These are phyloP conservation scores for Micropterix aruncella DNA, from an alignment of 2,888 invertebrate genomes.

Conservation along the genomic window DNA sequence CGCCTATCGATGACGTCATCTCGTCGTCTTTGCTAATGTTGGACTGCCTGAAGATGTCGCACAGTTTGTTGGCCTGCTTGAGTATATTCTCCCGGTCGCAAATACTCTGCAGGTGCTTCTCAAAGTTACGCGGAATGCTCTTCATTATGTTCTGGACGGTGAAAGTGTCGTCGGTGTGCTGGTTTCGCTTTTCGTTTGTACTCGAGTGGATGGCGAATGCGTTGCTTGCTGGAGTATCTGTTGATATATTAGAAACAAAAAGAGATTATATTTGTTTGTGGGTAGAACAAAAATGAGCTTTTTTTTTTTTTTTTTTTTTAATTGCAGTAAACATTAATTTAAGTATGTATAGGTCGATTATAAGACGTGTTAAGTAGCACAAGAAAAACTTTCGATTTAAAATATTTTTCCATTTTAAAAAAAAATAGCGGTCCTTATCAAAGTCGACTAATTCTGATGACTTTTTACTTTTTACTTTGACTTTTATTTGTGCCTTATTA, in stretches of 20 bases:
- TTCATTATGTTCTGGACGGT: constrained; percentile 11
- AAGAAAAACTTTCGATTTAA: too few species aligned
- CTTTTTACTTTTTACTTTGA: too few species aligned
- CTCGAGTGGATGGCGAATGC: background rate
- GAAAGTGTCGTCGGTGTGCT: too few species aligned
- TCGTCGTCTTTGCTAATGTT: constrained; percentile 14
- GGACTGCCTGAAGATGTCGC: constrained; percentile 14
- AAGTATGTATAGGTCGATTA: too few species aligned
- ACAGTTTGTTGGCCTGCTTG: constrained; percentile 14
- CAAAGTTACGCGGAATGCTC: constrained; percentile 18
- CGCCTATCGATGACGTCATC: constrained; percentile 37
- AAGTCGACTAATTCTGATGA: too few species aligned
- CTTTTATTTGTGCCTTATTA: too few species aligned
- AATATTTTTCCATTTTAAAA: too few species aligned
- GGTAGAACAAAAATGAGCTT: too few species aligned
- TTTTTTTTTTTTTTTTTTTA: too few species aligned
- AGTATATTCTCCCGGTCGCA: constrained; percentile 17
- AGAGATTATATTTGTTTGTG: constrained; percentile 1
- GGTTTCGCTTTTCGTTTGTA: background rate
- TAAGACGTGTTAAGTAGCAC: too few species aligned
- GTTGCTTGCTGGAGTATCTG: background rate
- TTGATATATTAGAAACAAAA: background rate
- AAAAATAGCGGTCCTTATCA: too few species aligned
- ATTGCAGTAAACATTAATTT: too few species aligned
- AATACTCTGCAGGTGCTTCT: constrained; percentile 22